Evolutionary conservation across 2,113 vertebrate genomes (phyloP).

Genomic region (Alligator mississippiensis): DNA sequence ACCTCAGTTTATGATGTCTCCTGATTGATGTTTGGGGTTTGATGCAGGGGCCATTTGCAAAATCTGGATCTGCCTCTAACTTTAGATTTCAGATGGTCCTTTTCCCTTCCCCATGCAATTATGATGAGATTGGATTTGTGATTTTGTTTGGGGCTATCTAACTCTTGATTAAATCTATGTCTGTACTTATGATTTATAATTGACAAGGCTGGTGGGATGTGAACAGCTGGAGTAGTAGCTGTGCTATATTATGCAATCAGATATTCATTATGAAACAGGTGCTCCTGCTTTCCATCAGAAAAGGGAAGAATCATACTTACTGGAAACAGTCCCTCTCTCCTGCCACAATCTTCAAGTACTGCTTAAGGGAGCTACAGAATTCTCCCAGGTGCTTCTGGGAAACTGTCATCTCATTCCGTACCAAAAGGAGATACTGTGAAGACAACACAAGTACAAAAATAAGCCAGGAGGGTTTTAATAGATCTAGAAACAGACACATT

Average conservation of each 20-base stretch:
- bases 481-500: not conserved
- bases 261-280: not conserved
- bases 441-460: not conserved
- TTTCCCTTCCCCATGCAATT: not conserved
- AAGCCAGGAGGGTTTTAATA: not conserved
- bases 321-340: constrained; percentile 91
- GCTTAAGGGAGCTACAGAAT: constrained; percentile 92
- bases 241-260: not conserved
- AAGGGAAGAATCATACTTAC: constrained; percentile 78
- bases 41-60: not conserved
- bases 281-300: not conserved
- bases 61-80: not conserved
- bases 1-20: not conserved
- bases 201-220: not conserved
- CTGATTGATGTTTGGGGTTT: not conserved
- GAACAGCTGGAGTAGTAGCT: not conserved
- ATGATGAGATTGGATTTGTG: not conserved
- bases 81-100: not conserved
- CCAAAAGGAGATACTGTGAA: constrained; percentile 88
- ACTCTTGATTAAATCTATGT: not conserved
- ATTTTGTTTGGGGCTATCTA: not conserved
- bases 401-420: constrained; percentile 93
- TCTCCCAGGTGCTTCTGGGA: constrained; percentile 91
- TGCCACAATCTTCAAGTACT: constrained; percentile 92
- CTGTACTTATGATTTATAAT: not conserved